A percentile compares a stretch with the other conserved stretches of the same genome.
These are phyloP conservation scores for Drosophila virilis DNA, from an alignment of 1,140 invertebrate genomes.

Conservation along the genomic window DNA sequence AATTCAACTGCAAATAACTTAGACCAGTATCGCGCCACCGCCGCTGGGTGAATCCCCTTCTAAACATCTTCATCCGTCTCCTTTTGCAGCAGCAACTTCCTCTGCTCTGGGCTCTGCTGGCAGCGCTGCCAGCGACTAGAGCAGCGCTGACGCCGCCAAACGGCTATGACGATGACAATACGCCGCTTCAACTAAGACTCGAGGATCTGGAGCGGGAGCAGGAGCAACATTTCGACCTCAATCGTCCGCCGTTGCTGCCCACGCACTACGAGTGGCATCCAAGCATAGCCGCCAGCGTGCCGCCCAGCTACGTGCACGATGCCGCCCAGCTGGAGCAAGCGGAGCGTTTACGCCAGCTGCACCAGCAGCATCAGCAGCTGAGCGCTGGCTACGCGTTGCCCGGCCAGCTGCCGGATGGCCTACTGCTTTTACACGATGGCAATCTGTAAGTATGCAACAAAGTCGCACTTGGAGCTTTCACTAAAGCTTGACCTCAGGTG, in stretches of 20 bases:
- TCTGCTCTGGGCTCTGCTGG: conserved; percentile 30
- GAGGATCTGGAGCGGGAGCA: conserved; percentile 70
- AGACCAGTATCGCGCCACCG: conserved; percentile 12
- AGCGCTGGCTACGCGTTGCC: conserved; percentile 68
- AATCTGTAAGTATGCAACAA: conserved; percentile 47
- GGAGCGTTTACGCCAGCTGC: conserved; percentile 41
- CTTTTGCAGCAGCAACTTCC: conserved; percentile 34
- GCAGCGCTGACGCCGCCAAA: conserved; percentile 33
- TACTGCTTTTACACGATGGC: conserved; percentile 26
- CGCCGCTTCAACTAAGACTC: conserved; percentile 47
- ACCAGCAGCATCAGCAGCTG: conserved; percentile 63
- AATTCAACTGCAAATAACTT: conserved; percentile 8
- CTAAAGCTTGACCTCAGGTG: conserved; percentile 1
- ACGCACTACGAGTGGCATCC: conserved; percentile 68
- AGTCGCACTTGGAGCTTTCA: neutral
- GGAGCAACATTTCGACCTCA: conserved; percentile 48
- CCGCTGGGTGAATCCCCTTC: conserved; percentile 19
- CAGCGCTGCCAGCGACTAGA: conserved; percentile 12
- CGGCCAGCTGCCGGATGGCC: conserved; percentile 30
- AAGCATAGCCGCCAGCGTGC: conserved; percentile 60
- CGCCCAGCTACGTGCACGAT: conserved; percentile 62
- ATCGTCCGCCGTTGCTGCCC: conserved; percentile 60
- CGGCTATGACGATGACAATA: conserved; percentile 61
- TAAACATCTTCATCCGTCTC: conserved; percentile 15
- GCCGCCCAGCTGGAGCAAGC: conserved; percentile 54